phyloP scores from a whole-genome alignment of 2,888 invertebrate genomes.

The Trissolcus brochymenae region DNA sequence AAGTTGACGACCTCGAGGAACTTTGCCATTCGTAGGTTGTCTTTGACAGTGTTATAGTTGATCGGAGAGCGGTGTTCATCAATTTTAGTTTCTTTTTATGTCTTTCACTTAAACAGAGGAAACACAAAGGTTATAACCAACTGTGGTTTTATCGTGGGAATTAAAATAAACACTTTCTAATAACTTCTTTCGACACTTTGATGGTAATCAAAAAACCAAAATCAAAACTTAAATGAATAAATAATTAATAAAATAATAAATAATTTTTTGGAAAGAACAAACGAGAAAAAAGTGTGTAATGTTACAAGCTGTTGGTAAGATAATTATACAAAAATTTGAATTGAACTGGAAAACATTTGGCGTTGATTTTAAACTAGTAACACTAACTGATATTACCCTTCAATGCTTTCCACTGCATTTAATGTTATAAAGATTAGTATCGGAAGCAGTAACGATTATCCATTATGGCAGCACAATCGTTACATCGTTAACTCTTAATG shows the following conservation, averaged over 20 bases:
- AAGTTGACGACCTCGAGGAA: conserved; percentile 46
- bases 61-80: conserved; percentile 40
- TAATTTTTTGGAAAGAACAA: background rate
- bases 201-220: background rate
- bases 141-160: background rate
- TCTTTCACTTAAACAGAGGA: too few species aligned
- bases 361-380: conserved; percentile 37
- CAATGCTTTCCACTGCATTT: conserved; percentile 66
- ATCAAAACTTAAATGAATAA: background rate
- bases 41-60: conserved; percentile 44
- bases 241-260: too few species aligned
- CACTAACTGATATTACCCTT: conserved; percentile 49
- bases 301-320: background rate
- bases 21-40: conserved; percentile 34
- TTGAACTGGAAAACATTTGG: conserved; percentile 9
- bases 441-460: conserved; percentile 73
- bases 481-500: conserved; percentile 74
- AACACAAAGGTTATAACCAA: background rate
- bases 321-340: conserved; percentile 1
- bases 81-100: conserved; percentile 24
- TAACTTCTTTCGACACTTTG: background rate
- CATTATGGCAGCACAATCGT: conserved; percentile 73
- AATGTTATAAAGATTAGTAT: conserved; percentile 72
- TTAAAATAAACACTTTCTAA: conserved; percentile 2
- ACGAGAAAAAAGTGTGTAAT: too few species aligned